Base-by-base conservation (phyloP, 1,140 invertebrate species). In the Pygmarrhopalites habei region DNA sequence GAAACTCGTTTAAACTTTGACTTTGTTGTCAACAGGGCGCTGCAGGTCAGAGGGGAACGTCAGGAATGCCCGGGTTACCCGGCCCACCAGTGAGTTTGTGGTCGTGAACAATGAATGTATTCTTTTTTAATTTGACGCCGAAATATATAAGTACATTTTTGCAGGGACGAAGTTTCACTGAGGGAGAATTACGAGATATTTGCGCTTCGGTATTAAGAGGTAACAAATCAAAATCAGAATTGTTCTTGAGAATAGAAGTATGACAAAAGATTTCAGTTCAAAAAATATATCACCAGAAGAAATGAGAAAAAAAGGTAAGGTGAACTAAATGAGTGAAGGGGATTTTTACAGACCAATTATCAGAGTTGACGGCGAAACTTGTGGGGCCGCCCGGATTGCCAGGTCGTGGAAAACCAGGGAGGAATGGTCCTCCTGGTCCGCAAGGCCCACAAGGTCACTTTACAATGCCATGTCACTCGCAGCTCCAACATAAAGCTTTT, bases 401-500 rank as follows among this genome's bases (percentile, higher is more conserved):
- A 51, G 83, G 83, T 44, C 44, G 57, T 14, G 61, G 62, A 56
- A 51, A 59, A 43, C 58, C 64, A 28, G 57, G 58, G 14, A 19
- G 64, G 55, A 10, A 79, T 62, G 84, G 84, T 41, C 73, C 77
- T 56, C 81, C 82, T 57, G 84, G 84, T 66, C 72, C 73, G 41
- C 83, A 82, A 75, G 83, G 84, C 75, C 76, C 79, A 29, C 78
- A 79, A 82, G 83, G 83, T n/a, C n/a, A n/a, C n/a, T n/a, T n/a
- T n/a, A n/a, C n/a, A n/a, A n/a, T n/a, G n/a, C n/a, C n/a, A n/a
- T n/a, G n/a, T n/a, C n/a, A n/a, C n/a, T n/a, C n/a, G n/a, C n/a
- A n/a, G n/a, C n/a, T n/a, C n/a, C n/a, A n/a, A n/a, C n/a, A n/a
- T n/a, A n/a, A n/a, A n/a, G n/a, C n/a, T n/a, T n/a, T n/a, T n/a